These are phyloP conservation scores for Synanceia verrucosa DNA, from an alignment of 2,797 vertebrate species.

Conservation along the genomic window DNA sequence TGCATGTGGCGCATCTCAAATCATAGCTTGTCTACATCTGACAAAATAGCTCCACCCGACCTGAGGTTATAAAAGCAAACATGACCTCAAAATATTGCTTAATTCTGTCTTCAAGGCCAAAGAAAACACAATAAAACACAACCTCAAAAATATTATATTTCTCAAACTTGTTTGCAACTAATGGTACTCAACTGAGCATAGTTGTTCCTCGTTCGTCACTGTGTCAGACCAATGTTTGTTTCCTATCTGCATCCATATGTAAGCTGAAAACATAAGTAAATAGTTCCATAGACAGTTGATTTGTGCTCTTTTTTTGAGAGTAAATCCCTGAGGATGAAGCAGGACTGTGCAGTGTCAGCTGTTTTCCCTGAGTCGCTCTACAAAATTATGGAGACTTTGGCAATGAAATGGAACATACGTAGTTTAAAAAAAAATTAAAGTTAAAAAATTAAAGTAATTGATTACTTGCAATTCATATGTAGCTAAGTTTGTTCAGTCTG, in stretches of 20 bases:
- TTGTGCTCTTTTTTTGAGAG: constrained; percentile 2
- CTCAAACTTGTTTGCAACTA: no score
- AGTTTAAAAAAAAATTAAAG: no score
- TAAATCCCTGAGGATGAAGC: background rate
- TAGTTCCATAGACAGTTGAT: constrained; percentile 1
- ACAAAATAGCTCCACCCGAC: constrained; percentile 65
- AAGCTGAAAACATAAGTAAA: background rate
- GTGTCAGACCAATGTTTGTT: background rate
- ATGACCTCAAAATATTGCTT: constrained; percentile 41
- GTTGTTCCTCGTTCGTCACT: constrained; percentile 7
- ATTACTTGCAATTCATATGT: no score
- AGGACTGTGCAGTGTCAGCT: background rate
- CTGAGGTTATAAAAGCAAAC: constrained; percentile 73
- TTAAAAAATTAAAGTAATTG: no score
- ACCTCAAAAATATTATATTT: constrained; percentile 32
- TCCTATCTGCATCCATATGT: background rate
- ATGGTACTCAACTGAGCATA: constrained; percentile 2
- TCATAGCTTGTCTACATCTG: constrained; percentile 28
- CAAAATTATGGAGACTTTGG: background rate
- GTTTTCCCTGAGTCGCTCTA: background rate
- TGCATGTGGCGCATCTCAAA: constrained; percentile 38
- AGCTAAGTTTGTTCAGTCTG: no score
- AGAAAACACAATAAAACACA: constrained; percentile 63
- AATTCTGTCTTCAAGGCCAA: constrained; percentile 55
- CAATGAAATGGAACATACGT: background rate